A percentile compares a stretch with the other conserved stretches of the same genome.
Conservation (phyloP, 2,888 invertebrate species). For the Escarpia spicata region DNA sequence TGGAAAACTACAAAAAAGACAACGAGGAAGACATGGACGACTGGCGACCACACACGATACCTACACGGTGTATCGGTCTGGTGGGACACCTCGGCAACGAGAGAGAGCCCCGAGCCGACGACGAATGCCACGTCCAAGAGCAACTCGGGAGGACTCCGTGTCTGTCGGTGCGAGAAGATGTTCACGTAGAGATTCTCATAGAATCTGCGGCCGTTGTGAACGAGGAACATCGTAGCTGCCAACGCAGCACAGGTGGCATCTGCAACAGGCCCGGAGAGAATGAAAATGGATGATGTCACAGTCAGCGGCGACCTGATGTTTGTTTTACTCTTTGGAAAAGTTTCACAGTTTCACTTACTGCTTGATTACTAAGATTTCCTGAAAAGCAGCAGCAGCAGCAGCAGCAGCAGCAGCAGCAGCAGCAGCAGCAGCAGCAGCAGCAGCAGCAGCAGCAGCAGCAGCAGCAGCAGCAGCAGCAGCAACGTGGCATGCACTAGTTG, state of each 20-base stretch:
- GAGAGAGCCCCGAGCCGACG: conserved; percentile 32
- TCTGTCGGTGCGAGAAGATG: conserved; percentile 42
- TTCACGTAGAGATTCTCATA: conserved; percentile 45
- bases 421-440: background rate
- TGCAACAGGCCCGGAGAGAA: conserved; percentile 7
- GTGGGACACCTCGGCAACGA: conserved; percentile 35
- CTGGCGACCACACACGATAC: background rate
- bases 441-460: background rate
- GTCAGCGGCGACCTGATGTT: background rate
- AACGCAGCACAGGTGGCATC: conserved; percentile 35
- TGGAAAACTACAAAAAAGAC: conserved; percentile 20
- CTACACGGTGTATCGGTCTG: conserved; percentile 19
- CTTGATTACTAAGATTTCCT: background rate
- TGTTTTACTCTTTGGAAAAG: background rate
- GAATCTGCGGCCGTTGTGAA: conserved; percentile 43
- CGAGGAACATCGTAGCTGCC: conserved; percentile 40
- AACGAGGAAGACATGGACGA: background rate
- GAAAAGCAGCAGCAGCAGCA: background rate
- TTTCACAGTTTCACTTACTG: background rate
- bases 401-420: background rate
- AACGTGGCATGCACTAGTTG: background rate
- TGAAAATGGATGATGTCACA: background rate
- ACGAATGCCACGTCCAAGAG: conserved; percentile 26
- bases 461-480: background rate
- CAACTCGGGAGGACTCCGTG: conserved; percentile 26